A percentile compares a stretch with the other conserved stretches of the same genome.
These are phyloP conservation scores for Andrena trimmerana DNA, from an alignment of 2,888 invertebrate species.

Conservation along the genomic window DNA sequence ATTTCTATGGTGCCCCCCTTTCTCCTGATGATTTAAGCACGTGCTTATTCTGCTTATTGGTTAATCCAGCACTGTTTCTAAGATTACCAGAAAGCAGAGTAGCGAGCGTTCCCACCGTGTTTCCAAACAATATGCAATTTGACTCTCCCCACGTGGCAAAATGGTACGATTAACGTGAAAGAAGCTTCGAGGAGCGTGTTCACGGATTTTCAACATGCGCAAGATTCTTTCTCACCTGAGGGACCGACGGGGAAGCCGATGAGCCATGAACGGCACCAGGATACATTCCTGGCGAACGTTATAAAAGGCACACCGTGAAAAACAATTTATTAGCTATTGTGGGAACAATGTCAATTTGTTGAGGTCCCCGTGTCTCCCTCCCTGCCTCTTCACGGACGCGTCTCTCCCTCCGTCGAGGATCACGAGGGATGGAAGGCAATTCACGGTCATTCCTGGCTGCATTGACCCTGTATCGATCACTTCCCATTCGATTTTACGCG, in stretches of 20 bases:
- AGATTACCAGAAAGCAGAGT: no score
- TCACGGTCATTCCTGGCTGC: conserved; percentile 66
- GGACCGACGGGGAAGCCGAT: conserved; percentile 29
- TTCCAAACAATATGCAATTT: neutral
- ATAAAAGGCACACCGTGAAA: conserved; percentile 49
- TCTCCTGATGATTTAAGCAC: no score
- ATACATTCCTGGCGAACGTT: conserved; percentile 31
- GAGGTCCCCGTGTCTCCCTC: conserved; percentile 60
- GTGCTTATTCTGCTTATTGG: no score
- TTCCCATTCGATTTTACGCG: conserved; percentile 77
- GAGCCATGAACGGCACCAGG: conserved; percentile 47
- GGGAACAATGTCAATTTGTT: conserved; percentile 77
- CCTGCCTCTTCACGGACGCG: conserved; percentile 35
- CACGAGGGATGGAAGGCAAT: conserved; percentile 52
- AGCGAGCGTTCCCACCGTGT: no score
- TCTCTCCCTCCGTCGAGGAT: conserved; percentile 38
- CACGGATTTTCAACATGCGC: neutral
- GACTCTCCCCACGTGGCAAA: neutral
- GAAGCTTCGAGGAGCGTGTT: neutral
- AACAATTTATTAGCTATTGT: conserved; percentile 77
- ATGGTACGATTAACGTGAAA: neutral
- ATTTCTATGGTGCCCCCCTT: no score
- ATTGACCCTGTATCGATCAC: conserved; percentile 76
- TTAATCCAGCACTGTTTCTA: no score
- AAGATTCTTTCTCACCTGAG: neutral